Base-by-base conservation (phyloP, 2,888 invertebrate genomes). In the Elegia similella region DNA sequence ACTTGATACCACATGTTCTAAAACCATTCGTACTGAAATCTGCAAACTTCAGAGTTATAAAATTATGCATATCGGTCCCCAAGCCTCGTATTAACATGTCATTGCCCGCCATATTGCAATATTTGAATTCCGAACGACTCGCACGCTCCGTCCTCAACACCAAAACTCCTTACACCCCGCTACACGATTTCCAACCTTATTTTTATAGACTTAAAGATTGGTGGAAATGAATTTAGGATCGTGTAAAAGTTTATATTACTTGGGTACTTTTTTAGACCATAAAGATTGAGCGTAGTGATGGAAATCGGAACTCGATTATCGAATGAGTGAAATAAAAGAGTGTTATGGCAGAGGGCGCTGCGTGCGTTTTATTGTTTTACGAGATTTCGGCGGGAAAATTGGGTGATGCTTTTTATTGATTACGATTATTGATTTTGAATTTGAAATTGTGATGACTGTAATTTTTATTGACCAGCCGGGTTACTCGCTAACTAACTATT, bases 71-170 rank as follows among this genome's bases (percentile, higher is more conserved):
- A 86, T 84, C 84, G 84, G 71, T 69, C 73, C 80, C 83, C 59
- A 66, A 70, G 69, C 71, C 75, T 72, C 84, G 74, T 88, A 89
- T 89, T 89, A 89, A 89, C 89, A 89, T 88, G 88, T 89, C 89
- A 88, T 88, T 78, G 75, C 77, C 67, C 80, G 87, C 86, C 88
- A 87, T 89, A 85, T 87, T 89, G 87, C 76, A 72, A 83, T 85
- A 88, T 87, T 86, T 76, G 83, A 82, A 83, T 83, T 76, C 70
- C 62, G 77, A 53, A 42, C 52, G 52, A 23, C 42, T 29, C 17
- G 29, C 13, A 7, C 52, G 52, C 13, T 53, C n/a, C 52, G 10
- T 34, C 42, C 13, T 42, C 13, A 8, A 6, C 17, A 16, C 42
- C 52, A 53, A 42, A 23, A 13, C n/a, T 13, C 1, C 23, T 13